phyloP scores from a whole-genome alignment of 2,113 vertebrate genomes.

The Grallaria varia region DNA sequence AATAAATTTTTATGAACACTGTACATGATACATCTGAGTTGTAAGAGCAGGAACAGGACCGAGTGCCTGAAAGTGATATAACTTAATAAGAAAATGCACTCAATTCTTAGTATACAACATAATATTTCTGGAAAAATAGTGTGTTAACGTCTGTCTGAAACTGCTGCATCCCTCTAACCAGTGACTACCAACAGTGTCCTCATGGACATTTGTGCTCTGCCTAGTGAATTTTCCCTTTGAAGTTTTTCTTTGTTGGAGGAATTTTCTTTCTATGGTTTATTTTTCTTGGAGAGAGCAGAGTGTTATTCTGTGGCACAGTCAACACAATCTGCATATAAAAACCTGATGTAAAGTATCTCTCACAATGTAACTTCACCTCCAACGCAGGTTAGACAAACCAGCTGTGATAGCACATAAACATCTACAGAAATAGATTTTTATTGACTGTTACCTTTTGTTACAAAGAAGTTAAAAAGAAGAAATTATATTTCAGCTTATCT shows the following conservation, averaged over 20 bases:
- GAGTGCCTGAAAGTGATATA: conserved; percentile 47
- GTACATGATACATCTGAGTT: conserved; percentile 44
- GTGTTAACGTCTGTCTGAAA: conserved; percentile 20
- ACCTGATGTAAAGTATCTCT: conserved; percentile 7
- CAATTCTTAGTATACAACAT: conserved; percentile 20
- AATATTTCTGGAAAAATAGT: neutral
- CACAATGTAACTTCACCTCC: neutral
- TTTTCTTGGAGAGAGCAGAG: conserved; percentile 43
- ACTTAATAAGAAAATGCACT: conserved; percentile 40
- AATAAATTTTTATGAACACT: conserved; percentile 52
- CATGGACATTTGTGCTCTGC: neutral
- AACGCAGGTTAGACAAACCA: conserved; percentile 41
- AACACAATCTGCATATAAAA: conserved; percentile 22
- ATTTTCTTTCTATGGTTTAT: neutral
- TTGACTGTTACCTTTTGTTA: conserved; percentile 66
- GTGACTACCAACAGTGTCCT: neutral
- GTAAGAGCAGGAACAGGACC: neutral
- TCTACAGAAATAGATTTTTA: conserved; percentile 75
- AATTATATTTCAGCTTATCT: conserved; percentile 41
- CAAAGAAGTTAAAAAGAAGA: conserved; percentile 66
- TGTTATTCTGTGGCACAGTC: neutral
- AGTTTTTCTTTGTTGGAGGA: conserved; percentile 3
- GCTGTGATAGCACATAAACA: conserved; percentile 34
- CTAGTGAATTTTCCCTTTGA: neutral
- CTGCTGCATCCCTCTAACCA: neutral